Conservation (phyloP, 2,113 vertebrate genomes). For the Procavia capensis region DNA sequence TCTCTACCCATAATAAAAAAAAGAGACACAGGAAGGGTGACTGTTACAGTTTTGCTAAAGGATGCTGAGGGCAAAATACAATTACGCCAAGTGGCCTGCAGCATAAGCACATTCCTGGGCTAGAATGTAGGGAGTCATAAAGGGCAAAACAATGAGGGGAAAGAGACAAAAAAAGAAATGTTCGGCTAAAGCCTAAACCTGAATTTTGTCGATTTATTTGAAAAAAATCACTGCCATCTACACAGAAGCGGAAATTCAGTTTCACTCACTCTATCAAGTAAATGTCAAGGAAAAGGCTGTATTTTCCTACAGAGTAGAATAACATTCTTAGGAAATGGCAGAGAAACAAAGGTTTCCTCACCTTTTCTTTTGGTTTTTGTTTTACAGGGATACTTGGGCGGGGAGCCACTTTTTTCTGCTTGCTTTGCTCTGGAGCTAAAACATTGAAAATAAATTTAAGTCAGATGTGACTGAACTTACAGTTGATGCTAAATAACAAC, state of each 20-base stretch:
- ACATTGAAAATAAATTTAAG: slow-evolving; percentile 80
- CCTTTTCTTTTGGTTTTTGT: slow-evolving; percentile 98
- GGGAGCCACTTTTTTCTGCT: slow-evolving; percentile 92
- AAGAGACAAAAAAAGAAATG: not conserved
- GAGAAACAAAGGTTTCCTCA: slow-evolving; percentile 82
- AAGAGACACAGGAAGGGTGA: not conserved
- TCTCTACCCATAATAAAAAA: not conserved
- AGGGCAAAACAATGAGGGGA: not conserved
- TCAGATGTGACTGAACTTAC: slow-evolving; percentile 54
- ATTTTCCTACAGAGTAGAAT: not conserved
- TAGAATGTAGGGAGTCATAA: not conserved
- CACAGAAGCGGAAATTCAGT: not conserved
- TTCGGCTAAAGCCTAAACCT: not conserved
- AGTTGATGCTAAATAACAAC: not conserved
- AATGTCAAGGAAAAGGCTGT: not conserved
- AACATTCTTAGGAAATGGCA: not conserved
- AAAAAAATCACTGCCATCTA: not conserved
- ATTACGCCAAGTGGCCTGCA: not conserved
- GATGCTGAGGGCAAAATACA: not conserved
- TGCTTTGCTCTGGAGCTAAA: slow-evolving; percentile 92
- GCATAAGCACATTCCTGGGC: not conserved
- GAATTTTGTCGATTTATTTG: not conserved
- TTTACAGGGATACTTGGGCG: slow-evolving; percentile 92
- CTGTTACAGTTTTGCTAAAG: not conserved
- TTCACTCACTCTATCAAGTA: not conserved